A percentile compares a stretch with the other conserved stretches of the same genome.
Conservation (phyloP, 1,140 invertebrate species). For the Melanaphis sacchari region DNA sequence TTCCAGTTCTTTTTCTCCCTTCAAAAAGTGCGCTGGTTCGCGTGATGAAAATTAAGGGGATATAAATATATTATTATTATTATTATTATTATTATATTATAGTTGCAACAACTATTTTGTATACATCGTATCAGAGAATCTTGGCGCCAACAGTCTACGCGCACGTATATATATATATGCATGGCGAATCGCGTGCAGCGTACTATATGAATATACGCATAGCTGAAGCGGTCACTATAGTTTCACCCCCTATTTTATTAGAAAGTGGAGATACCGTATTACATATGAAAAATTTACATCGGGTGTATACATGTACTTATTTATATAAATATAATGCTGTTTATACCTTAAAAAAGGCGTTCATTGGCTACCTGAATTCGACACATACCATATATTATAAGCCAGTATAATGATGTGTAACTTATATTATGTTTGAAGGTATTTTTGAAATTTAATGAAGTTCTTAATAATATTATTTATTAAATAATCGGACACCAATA, state of each 20-base stretch:
- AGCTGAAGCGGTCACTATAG: not conserved
- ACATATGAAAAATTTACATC: not conserved
- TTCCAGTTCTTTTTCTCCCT: not conserved
- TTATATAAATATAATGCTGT: not conserved
- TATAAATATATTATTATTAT: not conserved
- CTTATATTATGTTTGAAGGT: no score
- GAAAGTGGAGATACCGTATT: not conserved
- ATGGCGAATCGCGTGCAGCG: not conserved
- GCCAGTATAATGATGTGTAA: no score
- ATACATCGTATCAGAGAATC: constrained; percentile 24
- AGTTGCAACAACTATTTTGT: not conserved
- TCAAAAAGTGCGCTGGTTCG: not conserved
- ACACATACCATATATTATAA: not conserved
- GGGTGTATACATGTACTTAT: not conserved
- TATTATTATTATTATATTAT: constrained; percentile 20
- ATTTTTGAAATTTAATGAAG: no score
- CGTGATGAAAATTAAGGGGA: constrained; percentile 32
- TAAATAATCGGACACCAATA: not conserved
- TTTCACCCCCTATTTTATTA: constrained; percentile 15
- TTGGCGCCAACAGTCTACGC: constrained; percentile 46
- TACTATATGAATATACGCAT: not conserved
- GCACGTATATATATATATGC: not conserved
- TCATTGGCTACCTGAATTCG: not conserved
- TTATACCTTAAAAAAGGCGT: not conserved
- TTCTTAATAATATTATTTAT: not conserved